phyloP scores from a whole-genome alignment of 2,888 invertebrate species.

The Sminthurides aquaticus region DNA sequence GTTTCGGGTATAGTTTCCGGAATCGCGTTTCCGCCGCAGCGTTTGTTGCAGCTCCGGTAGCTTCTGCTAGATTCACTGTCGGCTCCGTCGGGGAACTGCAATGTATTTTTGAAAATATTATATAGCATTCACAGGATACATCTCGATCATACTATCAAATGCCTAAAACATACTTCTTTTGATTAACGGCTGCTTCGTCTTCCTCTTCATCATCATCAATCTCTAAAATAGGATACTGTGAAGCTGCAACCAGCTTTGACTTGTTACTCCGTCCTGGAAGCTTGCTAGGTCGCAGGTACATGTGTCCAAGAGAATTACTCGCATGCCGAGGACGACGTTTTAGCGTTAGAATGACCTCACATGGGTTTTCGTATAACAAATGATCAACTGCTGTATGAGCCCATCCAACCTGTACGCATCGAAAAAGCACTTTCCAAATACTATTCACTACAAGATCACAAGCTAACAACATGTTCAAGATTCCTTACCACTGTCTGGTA shows the following conservation, averaged over 20 bases:
- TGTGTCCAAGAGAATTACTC: constrained; percentile 68
- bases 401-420: constrained; percentile 74
- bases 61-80: background rate
- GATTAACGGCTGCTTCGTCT: constrained; percentile 45
- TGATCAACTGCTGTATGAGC: constrained; percentile 67
- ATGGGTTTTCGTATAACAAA: constrained; percentile 65
- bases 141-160: no score
- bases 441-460: constrained; percentile 4
- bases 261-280: constrained; percentile 56
- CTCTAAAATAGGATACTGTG: constrained; percentile 49
- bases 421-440: constrained; percentile 29
- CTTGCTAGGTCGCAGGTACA: constrained; percentile 64
- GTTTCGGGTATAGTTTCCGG: constrained; percentile 66
- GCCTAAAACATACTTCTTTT: constrained; percentile 21
- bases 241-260: constrained; percentile 56
- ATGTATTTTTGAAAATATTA: no score
- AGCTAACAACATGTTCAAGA: background rate
- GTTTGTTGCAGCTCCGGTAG: background rate
- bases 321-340: constrained; percentile 72
- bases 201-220: constrained; percentile 44
- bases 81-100: no score
- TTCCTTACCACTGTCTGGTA: constrained; percentile 54
- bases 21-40: constrained; percentile 30
- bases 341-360: constrained; percentile 71
- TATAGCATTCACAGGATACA: no score